Evolutionary conservation across 2,113 vertebrate species (phyloP), one percentile per base, ranked within the genome.

Genomic region (Brachirus orientalis): DNA sequence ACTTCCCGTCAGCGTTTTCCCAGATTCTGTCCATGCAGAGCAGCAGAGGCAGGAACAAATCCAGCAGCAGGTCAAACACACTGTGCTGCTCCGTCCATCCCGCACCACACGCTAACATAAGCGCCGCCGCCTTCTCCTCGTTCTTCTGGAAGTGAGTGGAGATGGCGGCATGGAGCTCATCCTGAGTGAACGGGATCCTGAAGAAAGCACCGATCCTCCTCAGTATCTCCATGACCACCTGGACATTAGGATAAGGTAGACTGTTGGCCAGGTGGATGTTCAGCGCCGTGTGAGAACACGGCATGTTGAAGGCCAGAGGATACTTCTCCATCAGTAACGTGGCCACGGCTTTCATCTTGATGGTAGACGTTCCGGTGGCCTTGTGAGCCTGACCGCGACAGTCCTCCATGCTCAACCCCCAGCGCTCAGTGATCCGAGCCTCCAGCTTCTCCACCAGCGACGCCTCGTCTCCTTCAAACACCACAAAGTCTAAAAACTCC

Each of bases 371-470:
- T 7, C 95, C 95, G 4, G 95, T 96, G 44, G 95, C 92, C 0
- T 95, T 92, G 67, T 97, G 96, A 66, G 95, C 95, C 80, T 97
- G 96, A 35, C 96, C 96, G 1, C 95, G 93, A 51, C 96, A 98
- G 76, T 95, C 94, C 22, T 97, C 95, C 95, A 98, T 95, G 82
- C 95, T 96, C 4, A 98, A 86, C 3, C 95, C 95, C 96, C 96
- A 97, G 8, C 96, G 95, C 18, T 96, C 95, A 0, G 94, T 95
- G 67, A 98, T 89, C 10, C 93, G 94, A 0, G 90, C 62, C 4
- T 95, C 94, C 61, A 98, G 94, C 63, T 93, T 94, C 52, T 95
- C 93, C 1, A 95, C 93, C 73, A 97, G 83, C 0, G 69, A 68
- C 10, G 65, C 89, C 3, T 96, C 93, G 14, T 97, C 94, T 0